A percentile compares a stretch with the other conserved stretches of the same genome.
Conservation (phyloP, 2,888 invertebrate species). For the Lobophora halterata region DNA sequence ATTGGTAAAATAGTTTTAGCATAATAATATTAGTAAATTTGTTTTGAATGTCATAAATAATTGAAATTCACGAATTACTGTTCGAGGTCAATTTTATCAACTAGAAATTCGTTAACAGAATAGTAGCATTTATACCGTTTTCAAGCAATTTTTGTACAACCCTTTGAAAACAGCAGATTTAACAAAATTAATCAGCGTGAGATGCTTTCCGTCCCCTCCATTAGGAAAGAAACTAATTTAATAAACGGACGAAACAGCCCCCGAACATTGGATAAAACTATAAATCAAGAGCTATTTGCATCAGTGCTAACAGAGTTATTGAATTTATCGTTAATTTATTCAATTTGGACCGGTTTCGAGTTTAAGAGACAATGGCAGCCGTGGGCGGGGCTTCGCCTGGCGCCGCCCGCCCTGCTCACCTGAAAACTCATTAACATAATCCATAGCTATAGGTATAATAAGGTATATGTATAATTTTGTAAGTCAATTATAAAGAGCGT, state of each 20-base stretch:
- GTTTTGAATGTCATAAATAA: no score
- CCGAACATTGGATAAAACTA: conserved; percentile 57
- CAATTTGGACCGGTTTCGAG: conserved; percentile 57
- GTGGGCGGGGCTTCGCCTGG: conserved; percentile 56
- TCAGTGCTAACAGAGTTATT: conserved; percentile 75
- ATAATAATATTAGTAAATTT: no score
- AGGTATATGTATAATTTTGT: conserved; percentile 14
- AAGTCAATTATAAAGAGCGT: conserved; percentile 18
- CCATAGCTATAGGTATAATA: conserved; percentile 25
- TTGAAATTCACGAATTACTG: no score
- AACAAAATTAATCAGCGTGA: conserved; percentile 11
- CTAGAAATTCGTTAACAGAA: no score
- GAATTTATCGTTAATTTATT: conserved; percentile 78
- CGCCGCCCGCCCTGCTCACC: conserved; percentile 65
- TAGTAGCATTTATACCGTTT: no score
- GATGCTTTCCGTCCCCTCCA: conserved; percentile 13
- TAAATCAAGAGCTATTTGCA: conserved; percentile 70
- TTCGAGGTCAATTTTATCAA: no score
- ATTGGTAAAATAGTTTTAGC: no score
- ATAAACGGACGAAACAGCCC: conserved; percentile 60
- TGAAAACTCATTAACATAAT: conserved; percentile 56
- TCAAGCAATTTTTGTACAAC: no score
- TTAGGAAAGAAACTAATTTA: conserved; percentile 58
- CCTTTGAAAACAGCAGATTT: conserved; percentile 3
- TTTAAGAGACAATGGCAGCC: conserved; percentile 61